phyloP scores from a whole-genome alignment of 2,113 vertebrate species.

The Arizona elegans region DNA sequence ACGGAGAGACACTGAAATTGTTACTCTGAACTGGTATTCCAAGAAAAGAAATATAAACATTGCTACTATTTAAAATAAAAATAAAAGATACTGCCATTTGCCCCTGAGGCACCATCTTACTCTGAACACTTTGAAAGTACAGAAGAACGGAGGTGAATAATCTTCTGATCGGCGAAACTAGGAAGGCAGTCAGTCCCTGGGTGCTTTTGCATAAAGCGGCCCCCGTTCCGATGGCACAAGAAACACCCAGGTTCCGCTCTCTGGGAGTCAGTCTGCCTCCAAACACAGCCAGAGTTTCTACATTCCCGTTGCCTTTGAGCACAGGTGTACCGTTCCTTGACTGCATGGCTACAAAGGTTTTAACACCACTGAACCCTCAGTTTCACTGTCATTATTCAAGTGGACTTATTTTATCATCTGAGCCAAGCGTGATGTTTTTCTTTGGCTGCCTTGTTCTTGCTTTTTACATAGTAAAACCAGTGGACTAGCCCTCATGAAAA shows the following conservation, averaged over 20 bases:
- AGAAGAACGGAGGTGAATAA: slow-evolving; percentile 52
- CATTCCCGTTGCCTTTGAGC: slow-evolving; percentile 40
- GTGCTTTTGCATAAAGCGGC: slow-evolving; percentile 58
- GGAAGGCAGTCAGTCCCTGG: slow-evolving; percentile 46
- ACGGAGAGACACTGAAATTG: slow-evolving; percentile 52
- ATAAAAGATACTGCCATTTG: slow-evolving; percentile 21
- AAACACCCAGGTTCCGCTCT: slow-evolving; percentile 33
- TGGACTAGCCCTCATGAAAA: slow-evolving; percentile 57
- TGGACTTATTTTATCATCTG: slow-evolving; percentile 40
- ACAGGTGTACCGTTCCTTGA: slow-evolving; percentile 21
- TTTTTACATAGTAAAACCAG: slow-evolving; percentile 46
- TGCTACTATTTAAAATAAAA: slow-evolving; percentile 33
- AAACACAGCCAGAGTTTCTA: slow-evolving; percentile 33
- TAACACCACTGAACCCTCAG: slow-evolving; percentile 22
- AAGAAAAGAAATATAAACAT: slow-evolving; percentile 39
- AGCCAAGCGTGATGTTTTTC: slow-evolving; percentile 45
- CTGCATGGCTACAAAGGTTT: slow-evolving; percentile 45
- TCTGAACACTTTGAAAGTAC: slow-evolving; percentile 48
- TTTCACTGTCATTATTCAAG: slow-evolving; percentile 23
- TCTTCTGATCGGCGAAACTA: slow-evolving; percentile 54
- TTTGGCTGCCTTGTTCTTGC: slow-evolving; percentile 44
- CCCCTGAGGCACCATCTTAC: slow-evolving; percentile 52
- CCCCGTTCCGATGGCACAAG: slow-evolving; percentile 35
- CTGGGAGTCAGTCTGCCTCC: slow-evolving; percentile 23
- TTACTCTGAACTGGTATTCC: slow-evolving; percentile 34